A percentile compares a stretch with the other conserved stretches of the same genome.
These are phyloP conservation scores for Myxocyprinus asiaticus DNA, from an alignment of 2,113 vertebrate genomes.

Conservation along the genomic window DNA sequence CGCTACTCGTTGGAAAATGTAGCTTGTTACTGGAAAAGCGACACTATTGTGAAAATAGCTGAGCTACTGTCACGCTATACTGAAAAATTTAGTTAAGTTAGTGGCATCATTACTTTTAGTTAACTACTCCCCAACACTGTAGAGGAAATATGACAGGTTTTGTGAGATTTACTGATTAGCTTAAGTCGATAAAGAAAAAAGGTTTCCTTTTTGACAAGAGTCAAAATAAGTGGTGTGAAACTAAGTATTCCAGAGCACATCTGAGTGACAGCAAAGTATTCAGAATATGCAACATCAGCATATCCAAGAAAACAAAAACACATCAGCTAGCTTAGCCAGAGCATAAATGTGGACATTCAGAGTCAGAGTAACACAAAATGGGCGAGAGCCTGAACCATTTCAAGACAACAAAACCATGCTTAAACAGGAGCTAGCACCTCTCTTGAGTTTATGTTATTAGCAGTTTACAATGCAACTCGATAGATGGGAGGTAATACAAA, in stretches of 20 bases:
- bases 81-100: too few species aligned
- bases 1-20: too few species aligned
- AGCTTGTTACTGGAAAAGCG: too few species aligned
- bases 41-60: too few species aligned
- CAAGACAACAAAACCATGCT: constrained; percentile 43
- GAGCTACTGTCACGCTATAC: too few species aligned
- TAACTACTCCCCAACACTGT: too few species aligned
- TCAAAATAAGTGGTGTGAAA: too few species aligned
- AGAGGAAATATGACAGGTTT: too few species aligned
- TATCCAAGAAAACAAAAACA: constrained; percentile 43
- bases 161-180: too few species aligned
- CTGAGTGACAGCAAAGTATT: constrained; percentile 11
- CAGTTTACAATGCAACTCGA: constrained; percentile 62
- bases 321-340: constrained; percentile 27
- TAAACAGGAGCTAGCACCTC: constrained; percentile 58
- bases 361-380: constrained; percentile 14
- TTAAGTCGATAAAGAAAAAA: too few species aligned
- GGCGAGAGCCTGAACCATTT: constrained; percentile 8
- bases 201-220: too few species aligned
- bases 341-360: constrained; percentile 35
- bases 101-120: too few species aligned
- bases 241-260: not conserved
- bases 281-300: constrained; percentile 32
- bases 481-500: constrained; percentile 44
- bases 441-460: constrained; percentile 57